Percentiles rank a stretch among this genome's conserved stretches.
Evolutionary conservation across 37 sponge, comb jelly and placozoan species (phyloP).

Genomic region (Spongia lamella): DNA sequence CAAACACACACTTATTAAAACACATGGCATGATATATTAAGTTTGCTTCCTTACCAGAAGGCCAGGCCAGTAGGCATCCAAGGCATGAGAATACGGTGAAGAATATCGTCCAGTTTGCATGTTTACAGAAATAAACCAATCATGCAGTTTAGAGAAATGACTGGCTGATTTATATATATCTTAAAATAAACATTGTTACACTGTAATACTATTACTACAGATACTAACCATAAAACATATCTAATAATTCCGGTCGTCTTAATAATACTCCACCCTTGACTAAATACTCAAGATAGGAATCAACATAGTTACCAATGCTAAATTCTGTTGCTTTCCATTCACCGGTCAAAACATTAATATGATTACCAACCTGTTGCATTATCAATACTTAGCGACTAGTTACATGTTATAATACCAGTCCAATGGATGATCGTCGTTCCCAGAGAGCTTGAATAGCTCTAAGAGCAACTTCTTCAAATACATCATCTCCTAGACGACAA

Average conservation of each 20-base stretch:
- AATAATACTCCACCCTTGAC: slow-evolving; percentile 61
- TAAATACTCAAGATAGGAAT: slow-evolving; percentile 74
- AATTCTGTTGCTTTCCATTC: slow-evolving; percentile 59
- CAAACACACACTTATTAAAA: too few species aligned
- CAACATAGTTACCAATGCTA: slow-evolving; percentile 66
- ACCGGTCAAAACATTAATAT: slow-evolving; percentile 65
- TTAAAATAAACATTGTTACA: not conserved
- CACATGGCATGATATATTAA: not conserved
- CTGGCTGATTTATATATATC: slow-evolving; percentile 25
- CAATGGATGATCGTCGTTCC: slow-evolving; percentile 33
- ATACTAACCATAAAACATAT: slow-evolving; percentile 31
- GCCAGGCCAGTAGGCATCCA: slow-evolving; percentile 69
- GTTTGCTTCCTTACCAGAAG: slow-evolving; percentile 27
- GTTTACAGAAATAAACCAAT: slow-evolving; percentile 71
- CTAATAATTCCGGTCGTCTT: slow-evolving; percentile 17
- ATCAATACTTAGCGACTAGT: not conserved
- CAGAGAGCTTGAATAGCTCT: slow-evolving; percentile 52
- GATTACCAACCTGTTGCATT: slow-evolving; percentile 61
- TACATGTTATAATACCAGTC: slow-evolving; percentile 26
- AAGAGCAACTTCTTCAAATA: slow-evolving; percentile 61
- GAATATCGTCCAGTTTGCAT: slow-evolving; percentile 36
- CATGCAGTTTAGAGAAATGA: slow-evolving; percentile 23
- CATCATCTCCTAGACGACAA: slow-evolving; percentile 47
- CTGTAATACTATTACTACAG: not conserved
- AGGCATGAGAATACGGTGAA: slow-evolving; percentile 26